phyloP scores from a whole-genome alignment of 2,113 vertebrate genomes.

The Misgurnus mizolepis region DNA sequence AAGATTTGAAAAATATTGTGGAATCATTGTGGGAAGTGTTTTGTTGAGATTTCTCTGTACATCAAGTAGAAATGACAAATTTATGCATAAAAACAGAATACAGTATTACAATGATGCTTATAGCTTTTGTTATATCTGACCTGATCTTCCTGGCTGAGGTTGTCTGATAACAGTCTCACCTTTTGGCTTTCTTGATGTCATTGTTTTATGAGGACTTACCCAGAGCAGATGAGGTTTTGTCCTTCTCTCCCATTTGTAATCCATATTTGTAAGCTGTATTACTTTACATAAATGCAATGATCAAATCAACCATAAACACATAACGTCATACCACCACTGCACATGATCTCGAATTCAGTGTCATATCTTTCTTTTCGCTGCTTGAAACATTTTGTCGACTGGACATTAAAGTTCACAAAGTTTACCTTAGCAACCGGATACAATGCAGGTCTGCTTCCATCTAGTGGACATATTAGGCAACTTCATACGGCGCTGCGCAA shows the following conservation, averaged over 20 bases:
- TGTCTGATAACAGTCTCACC: background rate
- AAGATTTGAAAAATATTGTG: background rate
- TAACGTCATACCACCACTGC: background rate
- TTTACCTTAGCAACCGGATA: constrained; percentile 48
- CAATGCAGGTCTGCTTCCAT: constrained; percentile 31
- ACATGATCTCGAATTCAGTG: background rate
- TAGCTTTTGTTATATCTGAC: constrained; percentile 27
- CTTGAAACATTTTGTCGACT: background rate
- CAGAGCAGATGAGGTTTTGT: background rate
- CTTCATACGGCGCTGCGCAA: background rate
- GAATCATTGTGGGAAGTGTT: background rate
- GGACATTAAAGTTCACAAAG: background rate
- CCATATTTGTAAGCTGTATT: constrained; percentile 13
- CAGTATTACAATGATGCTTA: background rate
- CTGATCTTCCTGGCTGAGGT: constrained; percentile 2
- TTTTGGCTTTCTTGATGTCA: background rate
- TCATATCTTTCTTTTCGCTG: background rate
- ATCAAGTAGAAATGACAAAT: constrained; percentile 8
- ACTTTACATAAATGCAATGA: background rate
- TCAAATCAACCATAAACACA: background rate
- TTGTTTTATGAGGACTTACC: background rate
- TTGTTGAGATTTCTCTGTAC: background rate
- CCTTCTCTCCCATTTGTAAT: constrained; percentile 54
- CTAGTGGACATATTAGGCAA: constrained; percentile 9
- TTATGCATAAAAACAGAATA: background rate